Evolutionary conservation across 2,797 vertebrate genomes (phyloP).

Genomic region (Cephalopachus bancanus): DNA sequence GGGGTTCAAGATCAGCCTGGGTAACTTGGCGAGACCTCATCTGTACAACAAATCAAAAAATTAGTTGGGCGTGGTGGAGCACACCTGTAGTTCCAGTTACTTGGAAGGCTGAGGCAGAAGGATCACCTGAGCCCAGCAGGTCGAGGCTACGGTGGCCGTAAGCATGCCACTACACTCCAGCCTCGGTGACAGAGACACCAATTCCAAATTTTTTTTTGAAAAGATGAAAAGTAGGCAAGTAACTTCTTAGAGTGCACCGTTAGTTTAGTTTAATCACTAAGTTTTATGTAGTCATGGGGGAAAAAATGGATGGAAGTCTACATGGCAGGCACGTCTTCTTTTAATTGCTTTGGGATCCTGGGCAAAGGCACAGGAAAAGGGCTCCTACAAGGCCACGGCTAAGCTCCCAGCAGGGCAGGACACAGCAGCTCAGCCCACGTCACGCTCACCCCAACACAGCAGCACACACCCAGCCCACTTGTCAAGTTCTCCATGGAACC

Average conservation of each 20-base stretch:
- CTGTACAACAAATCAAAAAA: too few species aligned
- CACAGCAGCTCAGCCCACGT: neutral
- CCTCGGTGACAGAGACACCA: too few species aligned
- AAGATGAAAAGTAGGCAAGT: fast-evolving
- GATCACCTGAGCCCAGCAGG: fast-evolving
- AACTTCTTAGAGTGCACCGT: fast-evolving
- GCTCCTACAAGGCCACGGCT: fast-evolving
- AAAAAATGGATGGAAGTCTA: fast-evolving
- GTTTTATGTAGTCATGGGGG: fast-evolving
- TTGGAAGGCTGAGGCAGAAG: too few species aligned
- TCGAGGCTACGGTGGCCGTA: too few species aligned
- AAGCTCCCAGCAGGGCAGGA: neutral
- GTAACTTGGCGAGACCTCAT: too few species aligned
- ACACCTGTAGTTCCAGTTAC: too few species aligned
- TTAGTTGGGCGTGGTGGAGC: too few species aligned
- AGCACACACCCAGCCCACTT: neutral
- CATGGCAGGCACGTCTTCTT: fast-evolving
- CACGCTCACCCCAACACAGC: neutral
- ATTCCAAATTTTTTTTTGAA: too few species aligned
- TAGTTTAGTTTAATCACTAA: neutral
- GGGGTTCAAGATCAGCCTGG: too few species aligned
- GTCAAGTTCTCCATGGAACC: neutral
- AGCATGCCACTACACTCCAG: too few species aligned
- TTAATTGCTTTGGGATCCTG: neutral
- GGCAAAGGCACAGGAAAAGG: too few species aligned